Conservation (phyloP, 1,140 invertebrate genomes). For the Pogonus chalceus region DNA sequence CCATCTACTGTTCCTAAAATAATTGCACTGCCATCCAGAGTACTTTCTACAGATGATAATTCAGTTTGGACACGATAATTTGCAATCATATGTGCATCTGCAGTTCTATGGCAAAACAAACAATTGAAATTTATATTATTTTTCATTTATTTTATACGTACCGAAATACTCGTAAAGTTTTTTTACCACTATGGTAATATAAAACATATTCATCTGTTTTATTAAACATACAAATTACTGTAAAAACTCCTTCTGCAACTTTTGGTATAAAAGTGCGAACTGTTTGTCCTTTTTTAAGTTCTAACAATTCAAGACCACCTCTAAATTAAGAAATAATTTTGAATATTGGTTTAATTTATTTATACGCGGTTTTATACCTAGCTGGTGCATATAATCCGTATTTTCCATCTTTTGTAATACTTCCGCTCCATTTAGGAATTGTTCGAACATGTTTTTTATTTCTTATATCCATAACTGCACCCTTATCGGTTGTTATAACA, state of each 20-base stretch:
- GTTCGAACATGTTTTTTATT: slow-evolving; percentile 66
- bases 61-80: slow-evolving; percentile 90
- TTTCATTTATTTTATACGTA: slow-evolving; percentile 27
- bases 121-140: background rate
- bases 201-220: slow-evolving; percentile 89
- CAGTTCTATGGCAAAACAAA: slow-evolving; percentile 49
- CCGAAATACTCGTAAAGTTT: slow-evolving; percentile 87
- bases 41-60: slow-evolving; percentile 74
- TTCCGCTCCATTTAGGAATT: slow-evolving; percentile 73
- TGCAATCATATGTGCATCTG: slow-evolving; percentile 80
- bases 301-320: slow-evolving; percentile 85
- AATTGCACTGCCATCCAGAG: slow-evolving; percentile 68
- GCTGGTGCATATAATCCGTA: slow-evolving; percentile 86
- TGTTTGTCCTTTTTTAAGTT: slow-evolving; percentile 71
- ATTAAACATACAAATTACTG: slow-evolving; percentile 89
- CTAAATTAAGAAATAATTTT: slow-evolving; percentile 35
- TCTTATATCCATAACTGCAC: slow-evolving; percentile 73
- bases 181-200: slow-evolving; percentile 91
- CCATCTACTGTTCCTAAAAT: slow-evolving; percentile 89
- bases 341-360: background rate
- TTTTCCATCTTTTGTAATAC: slow-evolving; percentile 77
- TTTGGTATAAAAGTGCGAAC: slow-evolving; percentile 80
- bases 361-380: slow-evolving; percentile 32
- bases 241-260: slow-evolving; percentile 94
- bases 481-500: slow-evolving; percentile 83